A percentile compares a stretch with the other conserved stretches of the same genome.
phyloP scores from a whole-genome alignment of 2,888 invertebrate genomes.

The Mechanitis messenoides region DNA sequence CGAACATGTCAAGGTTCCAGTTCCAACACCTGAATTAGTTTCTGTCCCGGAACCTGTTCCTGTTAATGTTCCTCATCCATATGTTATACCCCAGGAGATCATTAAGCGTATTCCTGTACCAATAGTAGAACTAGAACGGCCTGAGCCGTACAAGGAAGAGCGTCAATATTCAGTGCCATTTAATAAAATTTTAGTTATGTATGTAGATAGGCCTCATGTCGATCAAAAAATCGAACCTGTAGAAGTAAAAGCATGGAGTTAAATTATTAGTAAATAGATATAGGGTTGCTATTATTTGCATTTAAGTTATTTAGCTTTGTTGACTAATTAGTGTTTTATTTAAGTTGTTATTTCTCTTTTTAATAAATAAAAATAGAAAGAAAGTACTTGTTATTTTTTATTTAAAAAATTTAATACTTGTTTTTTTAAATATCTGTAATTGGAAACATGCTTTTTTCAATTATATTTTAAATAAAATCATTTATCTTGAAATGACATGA shows the following conservation, averaged over 20 bases:
- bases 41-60: conserved; percentile 43
- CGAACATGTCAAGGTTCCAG: conserved; percentile 37
- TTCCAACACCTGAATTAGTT: conserved; percentile 39
- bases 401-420: too few species aligned
- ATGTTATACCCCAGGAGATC: conserved; percentile 41
- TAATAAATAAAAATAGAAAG: too few species aligned
- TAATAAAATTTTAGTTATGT: conserved; percentile 41
- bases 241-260: conserved; percentile 33
- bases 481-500: too few species aligned
- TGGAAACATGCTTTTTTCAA: too few species aligned
- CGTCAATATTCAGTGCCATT: conserved; percentile 36
- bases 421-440: too few species aligned
- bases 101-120: conserved; percentile 38
- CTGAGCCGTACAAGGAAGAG: conserved; percentile 36
- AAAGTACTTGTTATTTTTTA: too few species aligned
- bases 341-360: too few species aligned
- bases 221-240: conserved; percentile 38
- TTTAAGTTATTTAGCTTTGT: too few species aligned
- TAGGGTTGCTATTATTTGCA: too few species aligned
- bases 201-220: conserved; percentile 41
- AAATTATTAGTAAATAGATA: too few species aligned
- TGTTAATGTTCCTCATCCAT: conserved; percentile 40
- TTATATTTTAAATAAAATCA: too few species aligned
- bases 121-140: conserved; percentile 37
- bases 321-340: too few species aligned